Evolutionary conservation across 2,113 vertebrate species (phyloP).

Genomic region (Anseranas semipalmata): DNA sequence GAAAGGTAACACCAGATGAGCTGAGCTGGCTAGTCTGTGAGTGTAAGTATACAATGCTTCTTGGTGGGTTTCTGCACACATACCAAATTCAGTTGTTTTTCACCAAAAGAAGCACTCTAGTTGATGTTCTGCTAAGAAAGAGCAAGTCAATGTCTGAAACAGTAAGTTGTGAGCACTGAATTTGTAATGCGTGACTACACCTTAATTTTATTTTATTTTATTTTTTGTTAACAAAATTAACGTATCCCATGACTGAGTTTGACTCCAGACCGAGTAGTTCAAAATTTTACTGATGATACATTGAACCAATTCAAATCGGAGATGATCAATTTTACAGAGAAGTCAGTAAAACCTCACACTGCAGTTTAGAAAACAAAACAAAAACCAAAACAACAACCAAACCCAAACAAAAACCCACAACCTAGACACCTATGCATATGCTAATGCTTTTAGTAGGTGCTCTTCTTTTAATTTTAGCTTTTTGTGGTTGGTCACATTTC

Average conservation of each 20-base stretch:
- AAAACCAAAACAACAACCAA: neutral
- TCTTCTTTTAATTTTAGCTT: neutral
- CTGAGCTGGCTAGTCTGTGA: neutral
- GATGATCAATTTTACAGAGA: neutral
- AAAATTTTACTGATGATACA: neutral
- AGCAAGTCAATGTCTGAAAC: neutral
- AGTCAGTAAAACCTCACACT: neutral
- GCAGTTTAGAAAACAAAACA: neutral
- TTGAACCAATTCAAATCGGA: neutral
- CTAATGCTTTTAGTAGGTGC: neutral
- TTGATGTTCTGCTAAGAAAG: neutral
- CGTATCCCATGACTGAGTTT: neutral
- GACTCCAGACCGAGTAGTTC: neutral
- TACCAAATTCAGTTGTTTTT: neutral
- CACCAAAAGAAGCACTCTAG: neutral
- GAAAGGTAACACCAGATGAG: neutral
- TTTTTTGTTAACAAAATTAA: neutral
- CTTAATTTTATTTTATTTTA: neutral
- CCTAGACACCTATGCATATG: neutral
- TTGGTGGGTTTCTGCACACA: fast-evolving
- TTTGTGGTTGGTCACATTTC: neutral
- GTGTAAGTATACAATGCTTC: neutral
- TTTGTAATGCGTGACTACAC: neutral
- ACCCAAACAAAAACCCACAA: neutral
- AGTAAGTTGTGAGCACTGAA: neutral